A percentile compares a stretch with the other conserved stretches of the same genome.
Evolutionary conservation across 2,888 invertebrate species (phyloP).

Genomic region (Oxytorus armatus): DNA sequence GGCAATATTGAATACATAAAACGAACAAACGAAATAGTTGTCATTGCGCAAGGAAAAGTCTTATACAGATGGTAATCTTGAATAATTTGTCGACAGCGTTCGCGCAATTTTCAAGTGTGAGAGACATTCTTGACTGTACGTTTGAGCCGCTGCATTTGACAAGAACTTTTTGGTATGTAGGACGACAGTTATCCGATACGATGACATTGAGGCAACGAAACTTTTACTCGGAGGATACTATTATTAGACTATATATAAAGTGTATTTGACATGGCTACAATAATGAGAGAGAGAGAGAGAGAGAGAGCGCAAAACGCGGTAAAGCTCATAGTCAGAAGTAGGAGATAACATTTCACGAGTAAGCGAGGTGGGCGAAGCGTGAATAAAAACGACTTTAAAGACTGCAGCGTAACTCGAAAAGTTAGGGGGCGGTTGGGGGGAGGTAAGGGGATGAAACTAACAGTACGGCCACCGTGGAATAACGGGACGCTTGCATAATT

Average conservation of each 20-base stretch:
- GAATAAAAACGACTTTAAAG: slow-evolving; percentile 68
- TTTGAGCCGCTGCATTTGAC: slow-evolving; percentile 35
- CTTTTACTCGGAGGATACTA: slow-evolving; percentile 26
- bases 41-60: background rate
- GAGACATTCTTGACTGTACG: slow-evolving; percentile 14
- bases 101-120: background rate
- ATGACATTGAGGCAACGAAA: slow-evolving; percentile 49
- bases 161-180: slow-evolving; percentile 42
- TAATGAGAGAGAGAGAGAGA: slow-evolving; percentile 56
- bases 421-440: slow-evolving; percentile 21
- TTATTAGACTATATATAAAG: slow-evolving; percentile 23
- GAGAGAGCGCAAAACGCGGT: slow-evolving; percentile 31
- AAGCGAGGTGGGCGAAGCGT: slow-evolving; percentile 64
- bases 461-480: slow-evolving; percentile 51
- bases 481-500: slow-evolving; percentile 68
- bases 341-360: slow-evolving; percentile 61
- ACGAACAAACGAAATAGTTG: too few species aligned
- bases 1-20: too few species aligned
- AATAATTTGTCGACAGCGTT: background rate
- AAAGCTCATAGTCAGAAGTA: slow-evolving; percentile 33
- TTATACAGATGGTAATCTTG: background rate
- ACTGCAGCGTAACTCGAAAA: slow-evolving; percentile 66
- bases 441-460: slow-evolving; percentile 42
- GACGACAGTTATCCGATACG: slow-evolving; percentile 48
- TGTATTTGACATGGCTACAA: slow-evolving; percentile 58